Percentiles rank a stretch among this genome's conserved stretches.
Conservation (phyloP, 1,140 invertebrate species). For the Popillia japonica region DNA sequence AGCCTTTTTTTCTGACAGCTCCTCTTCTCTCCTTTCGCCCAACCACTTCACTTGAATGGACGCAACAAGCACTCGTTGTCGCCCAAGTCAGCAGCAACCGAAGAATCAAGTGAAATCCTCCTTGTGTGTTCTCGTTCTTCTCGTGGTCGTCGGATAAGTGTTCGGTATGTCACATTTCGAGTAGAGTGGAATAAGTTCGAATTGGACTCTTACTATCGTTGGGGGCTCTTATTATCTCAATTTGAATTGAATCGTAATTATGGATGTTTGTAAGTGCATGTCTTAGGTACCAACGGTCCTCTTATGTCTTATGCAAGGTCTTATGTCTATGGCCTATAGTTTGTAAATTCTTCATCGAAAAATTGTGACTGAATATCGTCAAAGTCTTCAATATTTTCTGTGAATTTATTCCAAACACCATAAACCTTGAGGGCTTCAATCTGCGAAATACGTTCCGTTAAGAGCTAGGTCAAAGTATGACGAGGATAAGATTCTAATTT, state of each 20-base stretch:
- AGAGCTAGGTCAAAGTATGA: no score
- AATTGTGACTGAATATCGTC: no score
- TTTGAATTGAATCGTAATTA: not conserved
- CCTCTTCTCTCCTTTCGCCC: not conserved
- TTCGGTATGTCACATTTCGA: not conserved
- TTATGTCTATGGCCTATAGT: no score
- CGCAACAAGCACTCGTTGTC: not conserved
- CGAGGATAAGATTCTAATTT: no score
- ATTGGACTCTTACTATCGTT: not conserved
- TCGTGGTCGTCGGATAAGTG: not conserved
- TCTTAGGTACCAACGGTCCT: no score
- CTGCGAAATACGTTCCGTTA: no score
- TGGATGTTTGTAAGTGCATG: no score
- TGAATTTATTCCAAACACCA: no score
- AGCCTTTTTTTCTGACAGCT: not conserved
- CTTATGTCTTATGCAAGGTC: no score
- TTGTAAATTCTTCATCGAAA: no score
- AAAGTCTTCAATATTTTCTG: no score
- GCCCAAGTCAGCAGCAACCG: not conserved
- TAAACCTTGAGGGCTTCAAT: no score
- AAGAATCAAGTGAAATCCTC: not conserved
- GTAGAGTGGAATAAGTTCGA: not conserved
- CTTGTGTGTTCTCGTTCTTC: conserved; percentile 1
- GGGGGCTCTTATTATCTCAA: not conserved
- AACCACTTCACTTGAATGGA: not conserved